These are phyloP conservation scores for Brevimyrus niger DNA, from an alignment of 2,113 vertebrate genomes.

Conservation along the genomic window DNA sequence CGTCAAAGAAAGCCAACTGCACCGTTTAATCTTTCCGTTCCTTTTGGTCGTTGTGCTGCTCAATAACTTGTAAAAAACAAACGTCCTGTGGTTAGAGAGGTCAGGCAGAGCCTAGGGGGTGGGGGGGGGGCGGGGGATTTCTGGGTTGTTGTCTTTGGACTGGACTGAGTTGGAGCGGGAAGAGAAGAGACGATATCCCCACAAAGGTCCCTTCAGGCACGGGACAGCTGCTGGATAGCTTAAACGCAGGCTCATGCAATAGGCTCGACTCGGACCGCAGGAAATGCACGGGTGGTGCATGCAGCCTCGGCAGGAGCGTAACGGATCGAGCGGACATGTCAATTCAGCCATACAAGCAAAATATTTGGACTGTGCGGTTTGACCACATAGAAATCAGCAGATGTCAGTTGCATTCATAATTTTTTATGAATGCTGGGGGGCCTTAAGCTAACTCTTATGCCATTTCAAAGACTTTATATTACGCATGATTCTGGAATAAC, in stretches of 20 bases:
- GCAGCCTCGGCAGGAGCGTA: conserved; percentile 50
- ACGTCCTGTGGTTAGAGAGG: background rate
- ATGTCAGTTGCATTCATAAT: conserved; percentile 43
- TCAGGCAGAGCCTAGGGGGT: background rate
- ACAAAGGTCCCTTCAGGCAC: conserved; percentile 24
- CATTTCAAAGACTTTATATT: background rate
- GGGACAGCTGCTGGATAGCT: conserved; percentile 62
- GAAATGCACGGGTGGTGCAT: conserved; percentile 46
- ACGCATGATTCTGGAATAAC: background rate
- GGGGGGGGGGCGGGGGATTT: too few species aligned
- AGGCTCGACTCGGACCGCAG: conserved; percentile 37
- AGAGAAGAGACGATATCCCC: background rate
- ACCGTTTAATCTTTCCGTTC: background rate
- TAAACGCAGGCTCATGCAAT: conserved; percentile 45
- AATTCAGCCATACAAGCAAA: conserved; percentile 56
- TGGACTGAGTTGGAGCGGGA: background rate
- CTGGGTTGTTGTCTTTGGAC: background rate
- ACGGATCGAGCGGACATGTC: conserved; percentile 56
- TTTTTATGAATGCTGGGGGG: background rate
- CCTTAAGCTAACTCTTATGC: background rate
- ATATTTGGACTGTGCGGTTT: conserved; percentile 43
- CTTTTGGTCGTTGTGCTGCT: background rate
- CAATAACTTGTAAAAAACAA: background rate
- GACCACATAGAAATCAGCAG: conserved; percentile 42
- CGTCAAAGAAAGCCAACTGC: background rate